Evolutionary conservation across 2,797 vertebrate species (phyloP), one percentile per base, ranked within the genome.

Genomic region (Smutsia gigantea): DNA sequence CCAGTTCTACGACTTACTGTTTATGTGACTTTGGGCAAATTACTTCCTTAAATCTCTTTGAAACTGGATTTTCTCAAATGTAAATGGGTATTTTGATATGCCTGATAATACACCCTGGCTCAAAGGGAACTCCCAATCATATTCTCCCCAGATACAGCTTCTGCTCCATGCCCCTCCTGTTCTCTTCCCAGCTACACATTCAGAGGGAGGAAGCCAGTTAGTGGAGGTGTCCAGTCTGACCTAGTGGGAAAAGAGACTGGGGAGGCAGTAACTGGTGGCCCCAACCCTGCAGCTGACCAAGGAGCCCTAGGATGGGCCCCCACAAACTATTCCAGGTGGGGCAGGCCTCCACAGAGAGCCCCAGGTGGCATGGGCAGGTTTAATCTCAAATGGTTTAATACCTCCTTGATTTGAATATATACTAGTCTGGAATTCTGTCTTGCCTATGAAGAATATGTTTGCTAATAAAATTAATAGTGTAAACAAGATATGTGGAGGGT

Each of bases 391-490:
- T n/a, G 86, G 42, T 63, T 69, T 69, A 42, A 82, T 88, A 63
- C 86, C 49, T 79, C 42, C 49, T 59, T 66, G 31, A 71, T 79
- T 92, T 69, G 81, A 83, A 83, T 31, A 51, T 31, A 46, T 84
- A 19, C 81, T 75, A 11, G 63, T 86, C 49, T 94, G 69, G 83
- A 57, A 66, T 87, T 68, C 92, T 91, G 29, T 51, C 87, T 94
- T 72, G n/a, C 63, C 79, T 89, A 81, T 83, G 88, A 93, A 96
- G 91, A 95, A 96, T 83, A 64, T 93, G 78, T 96, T 96, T 97
- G 86, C 89, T 96, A 97, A 94, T 97, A 93, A 93, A 96, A 94
- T 94, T 94, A 97, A 93, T 96, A 97, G 79, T 85, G 55, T 97
- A 97, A 97, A 95, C 75, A 89, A 94, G 86, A 97, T 95, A 93